Percentiles rank a stretch among this genome's conserved stretches.
Evolutionary conservation across 2,888 invertebrate genomes (phyloP).

Genomic region (Leptinotarsa juncta): DNA sequence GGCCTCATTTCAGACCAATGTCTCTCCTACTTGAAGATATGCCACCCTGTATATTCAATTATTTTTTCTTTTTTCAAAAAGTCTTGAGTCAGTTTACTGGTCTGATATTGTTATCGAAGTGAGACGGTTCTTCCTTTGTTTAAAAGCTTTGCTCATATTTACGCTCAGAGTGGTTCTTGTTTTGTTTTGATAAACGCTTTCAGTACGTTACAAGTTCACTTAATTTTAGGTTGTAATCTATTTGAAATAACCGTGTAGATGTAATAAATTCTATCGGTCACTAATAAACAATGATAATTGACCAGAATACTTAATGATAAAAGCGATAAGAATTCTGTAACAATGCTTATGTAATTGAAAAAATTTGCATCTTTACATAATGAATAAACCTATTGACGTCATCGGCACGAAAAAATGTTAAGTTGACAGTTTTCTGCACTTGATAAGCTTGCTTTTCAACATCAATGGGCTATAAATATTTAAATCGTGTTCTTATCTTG

Average conservation of each 20-base stretch:
- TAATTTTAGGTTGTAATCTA: not conserved
- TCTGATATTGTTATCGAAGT: no score
- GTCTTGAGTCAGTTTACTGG: no score
- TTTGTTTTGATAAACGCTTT: no score
- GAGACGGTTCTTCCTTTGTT: no score
- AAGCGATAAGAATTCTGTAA: slow-evolving; percentile 16
- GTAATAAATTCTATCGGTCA: slow-evolving; percentile 15
- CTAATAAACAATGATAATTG: slow-evolving; percentile 21
- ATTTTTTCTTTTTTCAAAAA: no score
- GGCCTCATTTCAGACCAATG: no score
- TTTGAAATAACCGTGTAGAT: slow-evolving; percentile 2
- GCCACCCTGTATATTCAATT: no score
- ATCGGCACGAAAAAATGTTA: slow-evolving; percentile 11
- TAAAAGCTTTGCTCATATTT: no score
- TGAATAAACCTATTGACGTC: slow-evolving; percentile 21
- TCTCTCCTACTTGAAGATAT: no score
- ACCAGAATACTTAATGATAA: slow-evolving; percentile 5
- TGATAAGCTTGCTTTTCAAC: slow-evolving; percentile 8
- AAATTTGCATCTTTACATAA: slow-evolving; percentile 25
- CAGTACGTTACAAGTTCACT: not conserved
- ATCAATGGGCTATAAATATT: not conserved
- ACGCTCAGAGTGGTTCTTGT: no score
- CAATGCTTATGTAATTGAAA: slow-evolving; percentile 23
- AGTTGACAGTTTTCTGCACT: slow-evolving; percentile 1
- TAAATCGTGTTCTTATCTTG: slow-evolving; percentile 8